Evolutionary conservation across 2,113 vertebrate species (phyloP).

Genomic region (Rhynchomys soricoides): DNA sequence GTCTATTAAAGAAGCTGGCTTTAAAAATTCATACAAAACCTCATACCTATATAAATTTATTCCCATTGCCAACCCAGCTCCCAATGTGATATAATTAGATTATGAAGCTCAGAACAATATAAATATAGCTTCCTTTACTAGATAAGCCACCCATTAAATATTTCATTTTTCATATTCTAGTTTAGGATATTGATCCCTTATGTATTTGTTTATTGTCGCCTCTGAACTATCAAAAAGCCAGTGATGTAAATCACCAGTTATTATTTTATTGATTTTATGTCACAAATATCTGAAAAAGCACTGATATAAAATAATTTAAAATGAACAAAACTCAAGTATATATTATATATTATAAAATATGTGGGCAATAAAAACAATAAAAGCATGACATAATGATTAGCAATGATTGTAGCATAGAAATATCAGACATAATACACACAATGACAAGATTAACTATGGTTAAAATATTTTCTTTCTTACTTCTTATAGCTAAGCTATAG

Average conservation of each 20-base stretch:
- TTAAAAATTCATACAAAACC: constrained; percentile 14
- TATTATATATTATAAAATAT: not conserved
- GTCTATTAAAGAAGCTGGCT: constrained; percentile 42
- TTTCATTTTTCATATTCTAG: not conserved
- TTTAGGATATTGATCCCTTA: not conserved
- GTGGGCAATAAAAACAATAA: not conserved
- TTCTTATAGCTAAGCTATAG: not conserved
- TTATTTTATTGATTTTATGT: not conserved
- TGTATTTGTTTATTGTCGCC: not conserved
- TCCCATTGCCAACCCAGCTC: not conserved
- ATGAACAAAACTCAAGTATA: not conserved
- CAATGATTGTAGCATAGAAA: not conserved
- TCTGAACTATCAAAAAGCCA: not conserved
- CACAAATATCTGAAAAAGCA: not conserved
- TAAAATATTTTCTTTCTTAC: not conserved
- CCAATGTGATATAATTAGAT: not conserved
- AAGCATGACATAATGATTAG: not conserved
- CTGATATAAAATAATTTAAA: not conserved
- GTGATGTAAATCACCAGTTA: not conserved
- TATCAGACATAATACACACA: not conserved
- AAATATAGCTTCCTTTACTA: not conserved
- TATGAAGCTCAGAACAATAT: not conserved
- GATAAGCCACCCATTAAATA: not conserved
- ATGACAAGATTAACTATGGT: not conserved
- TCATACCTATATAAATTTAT: not conserved